Evolutionary conservation across 2,888 invertebrate species (phyloP).

Genomic region (Hartigia nigra): DNA sequence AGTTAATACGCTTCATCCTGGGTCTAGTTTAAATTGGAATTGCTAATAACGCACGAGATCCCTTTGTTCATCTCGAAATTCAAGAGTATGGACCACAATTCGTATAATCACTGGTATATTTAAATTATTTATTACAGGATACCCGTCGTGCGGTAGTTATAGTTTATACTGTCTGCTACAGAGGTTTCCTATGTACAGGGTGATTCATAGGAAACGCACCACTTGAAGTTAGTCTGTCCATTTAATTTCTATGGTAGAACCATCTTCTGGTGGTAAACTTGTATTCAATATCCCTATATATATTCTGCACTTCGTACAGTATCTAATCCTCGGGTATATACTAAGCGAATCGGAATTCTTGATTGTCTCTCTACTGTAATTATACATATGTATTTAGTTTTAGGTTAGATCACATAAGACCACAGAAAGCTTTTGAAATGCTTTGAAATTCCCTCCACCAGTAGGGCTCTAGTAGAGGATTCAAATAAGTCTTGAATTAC

Average conservation of each 20-base stretch:
- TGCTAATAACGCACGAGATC: not conserved
- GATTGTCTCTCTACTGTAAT: not conserved
- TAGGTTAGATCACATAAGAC: not conserved
- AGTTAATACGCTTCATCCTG: not conserved
- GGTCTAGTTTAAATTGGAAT: not conserved
- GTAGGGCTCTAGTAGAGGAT: not conserved
- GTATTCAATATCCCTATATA: not conserved
- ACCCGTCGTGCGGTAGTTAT: not conserved
- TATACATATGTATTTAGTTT: not conserved
- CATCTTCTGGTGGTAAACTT: not conserved
- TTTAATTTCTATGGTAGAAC: not conserved
- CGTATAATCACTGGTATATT: not conserved
- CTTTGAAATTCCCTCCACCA: not conserved
- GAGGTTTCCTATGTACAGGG: not conserved
- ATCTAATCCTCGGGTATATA: not conserved
- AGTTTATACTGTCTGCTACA: not conserved
- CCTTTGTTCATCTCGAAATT: not conserved
- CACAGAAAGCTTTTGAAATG: not conserved
- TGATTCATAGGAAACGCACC: not conserved
- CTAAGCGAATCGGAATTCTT: not conserved
- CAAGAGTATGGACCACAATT: not conserved
- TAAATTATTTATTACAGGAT: not conserved
- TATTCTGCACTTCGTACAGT: not conserved
- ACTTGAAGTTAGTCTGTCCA: not conserved
- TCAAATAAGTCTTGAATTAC: not conserved